phyloP scores from a whole-genome alignment of 1,140 invertebrate species.

The Drosophila pachea region DNA sequence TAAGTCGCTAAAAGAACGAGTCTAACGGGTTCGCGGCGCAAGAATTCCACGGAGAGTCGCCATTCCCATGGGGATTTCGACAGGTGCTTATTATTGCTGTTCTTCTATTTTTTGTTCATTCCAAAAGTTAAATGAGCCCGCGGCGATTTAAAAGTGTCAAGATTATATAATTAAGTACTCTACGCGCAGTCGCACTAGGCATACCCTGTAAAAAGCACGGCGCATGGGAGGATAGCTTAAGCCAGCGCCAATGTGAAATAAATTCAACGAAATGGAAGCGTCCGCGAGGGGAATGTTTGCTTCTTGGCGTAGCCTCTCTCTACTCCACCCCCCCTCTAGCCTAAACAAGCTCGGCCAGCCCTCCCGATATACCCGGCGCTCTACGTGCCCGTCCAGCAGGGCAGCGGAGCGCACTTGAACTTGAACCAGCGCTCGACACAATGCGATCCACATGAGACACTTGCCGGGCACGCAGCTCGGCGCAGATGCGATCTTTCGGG shows the following conservation, averaged over 20 bases:
- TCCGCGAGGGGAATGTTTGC: too few relatives aligned
- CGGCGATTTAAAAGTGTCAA: slow-evolving; percentile 41
- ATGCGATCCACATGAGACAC: slow-evolving; percentile 1
- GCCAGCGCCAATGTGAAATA: neutral
- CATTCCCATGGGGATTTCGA: too few relatives aligned
- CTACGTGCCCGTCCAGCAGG: too few relatives aligned
- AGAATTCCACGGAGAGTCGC: neutral
- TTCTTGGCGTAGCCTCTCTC: too few relatives aligned
- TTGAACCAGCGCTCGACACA: neutral
- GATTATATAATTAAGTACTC: slow-evolving; percentile 3
- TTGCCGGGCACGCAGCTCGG: too few relatives aligned
- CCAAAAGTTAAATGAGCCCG: slow-evolving; percentile 51
- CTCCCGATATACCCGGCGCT: too few relatives aligned
- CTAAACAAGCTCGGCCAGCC: too few relatives aligned
- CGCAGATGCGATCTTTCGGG: neutral
- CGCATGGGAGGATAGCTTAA: neutral
- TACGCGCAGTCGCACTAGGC: neutral
- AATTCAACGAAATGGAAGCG: too few relatives aligned
- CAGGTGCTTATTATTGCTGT: neutral
- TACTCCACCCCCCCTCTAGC: too few relatives aligned
- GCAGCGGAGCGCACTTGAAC: neutral
- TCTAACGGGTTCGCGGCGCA: slow-evolving; percentile 35
- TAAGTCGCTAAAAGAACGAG: slow-evolving; percentile 20
- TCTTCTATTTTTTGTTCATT: neutral
- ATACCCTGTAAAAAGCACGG: slow-evolving; percentile 1